Conservation (phyloP, 1,140 invertebrate species). For the Pollicipes pollicipes region DNA sequence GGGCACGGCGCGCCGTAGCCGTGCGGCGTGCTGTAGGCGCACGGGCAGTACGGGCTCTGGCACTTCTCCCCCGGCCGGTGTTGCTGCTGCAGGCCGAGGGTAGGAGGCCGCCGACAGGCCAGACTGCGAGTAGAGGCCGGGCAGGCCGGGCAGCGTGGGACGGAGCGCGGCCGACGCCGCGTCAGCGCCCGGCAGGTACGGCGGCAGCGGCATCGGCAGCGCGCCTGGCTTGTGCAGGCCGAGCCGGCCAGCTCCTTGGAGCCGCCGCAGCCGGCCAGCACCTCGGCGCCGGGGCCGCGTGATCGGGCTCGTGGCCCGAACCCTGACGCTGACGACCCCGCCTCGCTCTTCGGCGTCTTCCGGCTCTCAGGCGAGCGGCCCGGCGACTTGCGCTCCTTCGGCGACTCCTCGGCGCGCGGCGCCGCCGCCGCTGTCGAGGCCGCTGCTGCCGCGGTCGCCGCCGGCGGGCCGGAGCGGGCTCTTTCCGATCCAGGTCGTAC, state of each 20-base stretch:
- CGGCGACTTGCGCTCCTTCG: not conserved
- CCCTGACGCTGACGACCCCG: not conserved
- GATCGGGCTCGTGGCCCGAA: conserved; percentile 22
- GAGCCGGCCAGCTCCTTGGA: conserved; percentile 40
- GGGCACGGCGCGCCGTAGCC: conserved; percentile 39
- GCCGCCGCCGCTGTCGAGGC: no score
- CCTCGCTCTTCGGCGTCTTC: not conserved
- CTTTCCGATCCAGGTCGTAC: not conserved
- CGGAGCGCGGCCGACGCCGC: conserved; percentile 32
- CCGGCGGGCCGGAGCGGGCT: no score
- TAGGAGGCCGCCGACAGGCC: conserved; percentile 23
- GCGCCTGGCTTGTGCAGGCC: conserved; percentile 36
- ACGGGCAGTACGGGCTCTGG: conserved; percentile 77
- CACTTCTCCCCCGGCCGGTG: conserved; percentile 73
- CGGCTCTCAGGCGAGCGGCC: not conserved
- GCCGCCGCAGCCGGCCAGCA: conserved; percentile 45
- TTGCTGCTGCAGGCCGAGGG: conserved; percentile 34
- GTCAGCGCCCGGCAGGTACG: conserved; percentile 35
- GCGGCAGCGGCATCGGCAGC: conserved; percentile 38
- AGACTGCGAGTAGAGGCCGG: conserved; percentile 20
- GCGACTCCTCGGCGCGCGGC: not conserved
- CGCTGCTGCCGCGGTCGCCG: no score
- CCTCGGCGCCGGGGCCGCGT: conserved; percentile 68
- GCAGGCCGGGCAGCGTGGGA: conserved; percentile 17
- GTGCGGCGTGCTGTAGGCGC: conserved; percentile 9